phyloP scores from a whole-genome alignment of 2,888 invertebrate genomes.

The Drosophila koepferae region DNA sequence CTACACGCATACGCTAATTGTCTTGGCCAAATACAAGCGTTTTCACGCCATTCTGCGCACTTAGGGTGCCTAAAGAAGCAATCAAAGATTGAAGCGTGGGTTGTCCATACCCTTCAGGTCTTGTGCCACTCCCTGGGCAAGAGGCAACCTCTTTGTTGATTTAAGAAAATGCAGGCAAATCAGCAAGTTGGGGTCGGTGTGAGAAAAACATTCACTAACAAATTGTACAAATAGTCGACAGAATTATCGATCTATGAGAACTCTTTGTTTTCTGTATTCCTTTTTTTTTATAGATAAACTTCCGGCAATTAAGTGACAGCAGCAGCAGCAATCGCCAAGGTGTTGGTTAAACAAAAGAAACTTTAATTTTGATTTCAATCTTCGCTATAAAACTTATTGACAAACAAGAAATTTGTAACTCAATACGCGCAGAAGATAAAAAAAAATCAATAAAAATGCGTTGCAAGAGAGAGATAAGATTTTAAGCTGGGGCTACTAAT shows the following conservation, averaged over 20 bases:
- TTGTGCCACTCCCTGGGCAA: conserved; percentile 62
- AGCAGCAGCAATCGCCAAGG: not conserved
- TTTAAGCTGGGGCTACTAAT: conserved; percentile 32
- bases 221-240: conserved; percentile 54
- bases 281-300: conserved; percentile 43
- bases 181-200: conserved; percentile 72
- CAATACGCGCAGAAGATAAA: conserved; percentile 28
- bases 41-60: conserved; percentile 79
- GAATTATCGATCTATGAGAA: conserved; percentile 47
- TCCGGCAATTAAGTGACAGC: conserved; percentile 61
- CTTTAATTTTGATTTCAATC: not conserved
- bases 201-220: conserved; percentile 70
- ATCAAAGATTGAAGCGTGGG: conserved; percentile 68
- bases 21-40: conserved; percentile 78
- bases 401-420: conserved; percentile 32
- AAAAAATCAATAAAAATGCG: conserved; percentile 53
- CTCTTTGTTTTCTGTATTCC: conserved; percentile 23
- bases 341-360: not conserved
- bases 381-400: not conserved
- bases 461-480: not conserved
- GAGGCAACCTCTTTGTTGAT: conserved; percentile 62
- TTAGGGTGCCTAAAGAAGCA: conserved; percentile 62
- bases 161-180: conserved; percentile 76
- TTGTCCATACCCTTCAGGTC: not conserved
- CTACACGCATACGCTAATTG: conserved; percentile 56